Evolutionary conservation across 2,888 invertebrate genomes (phyloP).

Genomic region (Hydropsyche betteni): DNA sequence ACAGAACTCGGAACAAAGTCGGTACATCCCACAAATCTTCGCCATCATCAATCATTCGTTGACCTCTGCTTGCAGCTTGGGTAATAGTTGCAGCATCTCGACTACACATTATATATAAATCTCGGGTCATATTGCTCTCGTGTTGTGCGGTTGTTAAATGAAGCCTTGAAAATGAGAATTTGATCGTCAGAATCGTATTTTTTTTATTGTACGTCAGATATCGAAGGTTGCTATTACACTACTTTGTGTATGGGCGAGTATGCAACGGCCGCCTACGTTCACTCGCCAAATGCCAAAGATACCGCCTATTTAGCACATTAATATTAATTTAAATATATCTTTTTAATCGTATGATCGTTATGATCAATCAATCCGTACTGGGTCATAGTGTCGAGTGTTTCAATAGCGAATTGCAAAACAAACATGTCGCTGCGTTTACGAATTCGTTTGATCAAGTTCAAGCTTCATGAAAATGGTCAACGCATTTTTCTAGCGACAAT

Average conservation of each 20-base stretch:
- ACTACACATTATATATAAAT: not conserved
- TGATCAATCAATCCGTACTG: no score
- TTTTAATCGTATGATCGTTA: no score
- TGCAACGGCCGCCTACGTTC: conserved; percentile 11
- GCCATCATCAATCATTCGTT: conserved; percentile 11
- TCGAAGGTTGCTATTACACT: no score
- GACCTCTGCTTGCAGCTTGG: conserved; percentile 8
- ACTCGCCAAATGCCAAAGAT: conserved; percentile 1
- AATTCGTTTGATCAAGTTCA: no score
- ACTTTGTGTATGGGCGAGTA: not conserved
- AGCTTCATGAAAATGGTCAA: no score
- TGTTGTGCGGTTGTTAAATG: not conserved
- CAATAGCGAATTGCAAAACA: not conserved
- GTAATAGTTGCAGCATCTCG: conserved; percentile 16
- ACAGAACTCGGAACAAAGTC: not conserved
- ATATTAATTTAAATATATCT: no score
- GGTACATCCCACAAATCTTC: conserved; percentile 28
- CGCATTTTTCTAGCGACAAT: no score
- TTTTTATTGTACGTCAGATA: no score
- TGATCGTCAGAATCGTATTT: no score
- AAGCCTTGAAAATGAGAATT: conserved; percentile 7
- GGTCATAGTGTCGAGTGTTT: not conserved
- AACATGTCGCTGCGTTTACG: no score
- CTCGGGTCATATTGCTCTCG: not conserved
- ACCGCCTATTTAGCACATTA: not conserved